Base-by-base conservation (phyloP, 1,140 invertebrate genomes). In the Amyelois transitella region DNA sequence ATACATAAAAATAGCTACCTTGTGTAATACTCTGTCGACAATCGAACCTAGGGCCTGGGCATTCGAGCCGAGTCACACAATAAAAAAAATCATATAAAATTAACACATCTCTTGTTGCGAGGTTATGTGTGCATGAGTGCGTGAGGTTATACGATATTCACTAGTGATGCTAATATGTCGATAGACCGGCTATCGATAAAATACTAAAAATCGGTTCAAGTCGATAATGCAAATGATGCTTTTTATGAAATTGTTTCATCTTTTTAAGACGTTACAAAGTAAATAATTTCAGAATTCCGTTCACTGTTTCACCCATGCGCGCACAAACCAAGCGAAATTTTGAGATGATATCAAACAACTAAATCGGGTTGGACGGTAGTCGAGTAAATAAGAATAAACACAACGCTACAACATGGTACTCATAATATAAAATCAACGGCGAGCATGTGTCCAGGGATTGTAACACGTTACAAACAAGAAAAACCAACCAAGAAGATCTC, bases 331-430 rank as follows among this genome's bases (percentile, higher is more conserved):
- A 2, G 32, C 6, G 32, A 14, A 38, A 38, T n/a, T n/a, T n/a
- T n/a, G n/a, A 77, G 73, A 76, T 81, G 71, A 72, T 68, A 74
- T 62, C 58, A 64, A 47, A 56, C 58, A 56, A 56, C 57, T 53
- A 49, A 60, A 59, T 38, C 63, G 69, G 66, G 62, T 66, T 81
- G 81, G 81, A 84, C 81, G 81, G 81, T 72, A 55, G 67, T 75
- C 66, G 68, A 75, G 64, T 67, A 58, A 47, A 68, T n/a, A 64
- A 19, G 20, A 52, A 61, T 32, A 44, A 47, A 62, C 60, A 62
- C 55, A 57, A 55, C 49, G 55, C 28, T 21, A 43, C 19, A 52
- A 52, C 38, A 22, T 4, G 22, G n/a, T n/a, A 45, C 21, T 43
- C 38, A 59, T 24, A 51, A 22, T 45, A 58, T 14, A 38, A 43